Percentiles rank a stretch among this genome's conserved stretches.
Conservation (phyloP, 2,797 vertebrate genomes). For the Prunella strophiata region DNA sequence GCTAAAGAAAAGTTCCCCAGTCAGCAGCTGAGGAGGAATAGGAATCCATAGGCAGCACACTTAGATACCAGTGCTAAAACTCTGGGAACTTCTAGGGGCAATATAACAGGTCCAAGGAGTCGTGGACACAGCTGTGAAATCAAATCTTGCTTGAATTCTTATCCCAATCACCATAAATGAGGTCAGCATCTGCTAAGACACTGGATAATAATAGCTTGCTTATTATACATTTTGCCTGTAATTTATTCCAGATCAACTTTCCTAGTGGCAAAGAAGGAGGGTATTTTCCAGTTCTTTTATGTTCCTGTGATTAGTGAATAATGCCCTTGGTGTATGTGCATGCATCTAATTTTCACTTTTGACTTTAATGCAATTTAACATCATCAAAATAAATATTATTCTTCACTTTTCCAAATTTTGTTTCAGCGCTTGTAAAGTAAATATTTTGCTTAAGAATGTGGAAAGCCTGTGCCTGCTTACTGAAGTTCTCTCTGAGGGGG, state of each 20-base stretch:
- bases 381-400: conserved; percentile 64
- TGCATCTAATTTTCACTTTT: conserved; percentile 61
- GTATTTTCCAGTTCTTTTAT: conserved; percentile 59
- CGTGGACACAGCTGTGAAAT: conserved; percentile 18
- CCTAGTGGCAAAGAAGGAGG: conserved; percentile 1
- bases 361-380: conserved; percentile 38
- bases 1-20: conserved; percentile 25
- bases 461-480: conserved; percentile 25
- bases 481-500: neutral
- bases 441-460: conserved; percentile 50
- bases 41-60: neutral
- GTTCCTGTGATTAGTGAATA: conserved; percentile 38
- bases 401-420: conserved; percentile 46
- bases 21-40: neutral
- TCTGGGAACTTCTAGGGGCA: neutral
- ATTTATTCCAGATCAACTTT: conserved; percentile 46
- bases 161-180: neutral
- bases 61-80: conserved; percentile 1
- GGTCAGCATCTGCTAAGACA: conserved; percentile 36
- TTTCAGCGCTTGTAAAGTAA: conserved; percentile 47
- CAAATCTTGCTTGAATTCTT: neutral
- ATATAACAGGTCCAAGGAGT: conserved; percentile 9
- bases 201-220: conserved; percentile 47
- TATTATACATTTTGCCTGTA: conserved; percentile 45
- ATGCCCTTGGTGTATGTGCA: neutral